Conservation (phyloP, 1,140 invertebrate species). For the Rhagoletis pomonella region DNA sequence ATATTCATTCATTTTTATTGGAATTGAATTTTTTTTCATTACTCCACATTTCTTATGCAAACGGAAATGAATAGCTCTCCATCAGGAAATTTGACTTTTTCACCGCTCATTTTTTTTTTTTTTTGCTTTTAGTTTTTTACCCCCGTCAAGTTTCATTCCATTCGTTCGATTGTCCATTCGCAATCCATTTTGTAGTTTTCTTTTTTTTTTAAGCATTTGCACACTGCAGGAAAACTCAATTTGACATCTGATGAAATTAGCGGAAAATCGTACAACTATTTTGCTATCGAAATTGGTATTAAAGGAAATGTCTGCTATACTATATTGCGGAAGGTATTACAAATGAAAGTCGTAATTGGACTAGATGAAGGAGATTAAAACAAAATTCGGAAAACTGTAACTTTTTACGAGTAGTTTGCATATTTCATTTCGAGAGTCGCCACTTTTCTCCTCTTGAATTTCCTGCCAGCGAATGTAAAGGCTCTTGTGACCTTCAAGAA, state of each 20-base stretch:
- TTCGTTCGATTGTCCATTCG: neutral
- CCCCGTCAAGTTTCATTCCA: neutral
- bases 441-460: too few species aligned
- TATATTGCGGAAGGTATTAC: slow-evolving; percentile 8
- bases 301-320: slow-evolving; percentile 38
- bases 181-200: neutral
- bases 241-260: slow-evolving; percentile 22
- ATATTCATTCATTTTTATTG: neutral
- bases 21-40: slow-evolving; percentile 19
- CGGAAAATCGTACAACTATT: slow-evolving; percentile 32
- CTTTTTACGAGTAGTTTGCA: too few species aligned
- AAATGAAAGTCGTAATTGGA: slow-evolving; percentile 23
- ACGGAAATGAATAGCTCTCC: slow-evolving; percentile 48
- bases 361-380: slow-evolving; percentile 24
- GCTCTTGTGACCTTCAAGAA: too few species aligned
- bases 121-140: neutral
- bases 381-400: neutral
- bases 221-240: slow-evolving; percentile 5
- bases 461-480: too few species aligned
- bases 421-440: too few species aligned
- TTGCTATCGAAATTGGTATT: slow-evolving; percentile 38
- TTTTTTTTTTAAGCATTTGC: neutral
- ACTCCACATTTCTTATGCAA: slow-evolving; percentile 31
- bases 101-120: neutral
- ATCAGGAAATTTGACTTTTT: slow-evolving; percentile 39